A percentile compares a stretch with the other conserved stretches of the same genome.
These are phyloP conservation scores for Styela plicata DNA, from an alignment of 23 tunicate species.

Conservation along the genomic window DNA sequence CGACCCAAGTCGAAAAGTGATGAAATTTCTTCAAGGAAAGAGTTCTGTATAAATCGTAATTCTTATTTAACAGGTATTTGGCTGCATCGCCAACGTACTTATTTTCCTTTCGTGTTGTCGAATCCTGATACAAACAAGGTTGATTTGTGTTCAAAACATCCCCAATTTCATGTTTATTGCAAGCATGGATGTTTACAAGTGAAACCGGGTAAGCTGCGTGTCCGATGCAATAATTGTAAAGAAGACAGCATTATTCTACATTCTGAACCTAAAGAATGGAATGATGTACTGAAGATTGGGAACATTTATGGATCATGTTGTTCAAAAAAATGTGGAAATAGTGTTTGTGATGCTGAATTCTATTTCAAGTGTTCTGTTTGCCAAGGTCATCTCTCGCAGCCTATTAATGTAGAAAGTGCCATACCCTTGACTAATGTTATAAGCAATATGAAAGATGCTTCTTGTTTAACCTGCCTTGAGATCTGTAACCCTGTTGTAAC, in stretches of 20 bases:
- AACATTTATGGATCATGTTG: not conserved
- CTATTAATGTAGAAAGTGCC: not conserved
- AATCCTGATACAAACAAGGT: not conserved
- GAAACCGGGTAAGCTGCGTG: constrained; percentile 22
- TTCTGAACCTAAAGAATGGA: constrained; percentile 10
- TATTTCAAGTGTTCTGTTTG: constrained; percentile 22
- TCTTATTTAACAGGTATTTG: constrained; percentile 22
- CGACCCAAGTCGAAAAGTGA: not conserved
- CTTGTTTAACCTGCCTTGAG: constrained; percentile 22
- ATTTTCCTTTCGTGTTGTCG: not conserved
- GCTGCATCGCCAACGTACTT: not conserved
- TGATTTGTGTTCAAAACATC: not conserved
- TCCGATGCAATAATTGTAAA: constrained; percentile 14
- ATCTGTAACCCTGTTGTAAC: not conserved
- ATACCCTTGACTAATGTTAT: constrained; percentile 13
- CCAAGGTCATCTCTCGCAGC: no score
- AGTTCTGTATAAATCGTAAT: not conserved
- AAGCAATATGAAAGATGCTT: not conserved
- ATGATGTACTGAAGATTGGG: not conserved
- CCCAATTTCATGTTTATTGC: constrained; percentile 18
- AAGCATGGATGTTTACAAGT: constrained; percentile 13
- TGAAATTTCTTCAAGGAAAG: not conserved
- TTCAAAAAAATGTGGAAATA: constrained; percentile 21
- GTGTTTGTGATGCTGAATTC: constrained; percentile 16
- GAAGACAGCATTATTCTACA: constrained; percentile 3